Conservation (phyloP, 2,888 invertebrate species). For the Apamea epomidion region DNA sequence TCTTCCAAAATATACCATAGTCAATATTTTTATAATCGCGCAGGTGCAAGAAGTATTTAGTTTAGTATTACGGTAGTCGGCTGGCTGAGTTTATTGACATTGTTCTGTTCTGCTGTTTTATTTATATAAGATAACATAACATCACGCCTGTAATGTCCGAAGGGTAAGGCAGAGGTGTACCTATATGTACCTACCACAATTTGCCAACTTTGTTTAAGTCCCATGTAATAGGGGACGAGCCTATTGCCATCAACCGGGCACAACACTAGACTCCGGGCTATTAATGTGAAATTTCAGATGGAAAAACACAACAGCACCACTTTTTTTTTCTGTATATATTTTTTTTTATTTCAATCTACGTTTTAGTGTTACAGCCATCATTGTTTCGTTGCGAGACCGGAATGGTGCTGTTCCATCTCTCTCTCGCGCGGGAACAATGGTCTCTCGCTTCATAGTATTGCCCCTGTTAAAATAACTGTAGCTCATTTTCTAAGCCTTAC, state of each 20-base stretch:
- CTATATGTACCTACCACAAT: too few relatives aligned
- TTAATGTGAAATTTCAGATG: too few relatives aligned
- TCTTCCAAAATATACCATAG: slow-evolving; percentile 68
- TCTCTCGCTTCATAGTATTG: background rate
- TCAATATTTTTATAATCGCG: slow-evolving; percentile 86
- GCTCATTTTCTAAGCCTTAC: background rate
- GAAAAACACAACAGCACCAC: too few relatives aligned
- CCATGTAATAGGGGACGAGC: too few relatives aligned
- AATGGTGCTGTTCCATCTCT: background rate
- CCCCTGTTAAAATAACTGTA: background rate
- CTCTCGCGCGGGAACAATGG: background rate
- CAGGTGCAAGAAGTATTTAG: slow-evolving; percentile 83
- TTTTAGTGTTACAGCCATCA: background rate
- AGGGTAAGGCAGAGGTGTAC: too few relatives aligned
- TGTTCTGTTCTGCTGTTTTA: background rate
- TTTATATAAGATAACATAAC: background rate
- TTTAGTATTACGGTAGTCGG: slow-evolving; percentile 73
- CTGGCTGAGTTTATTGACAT: slow-evolving; percentile 44
- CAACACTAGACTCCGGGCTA: too few relatives aligned
- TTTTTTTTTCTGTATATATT: too few relatives aligned
- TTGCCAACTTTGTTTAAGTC: too few relatives aligned
- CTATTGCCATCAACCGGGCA: too few relatives aligned
- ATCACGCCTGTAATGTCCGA: too few relatives aligned
- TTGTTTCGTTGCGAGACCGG: background rate
- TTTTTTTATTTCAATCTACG: background rate